Evolutionary conservation across 2,113 vertebrate species (phyloP).

Genomic region (Myiozetetes cayanensis): DNA sequence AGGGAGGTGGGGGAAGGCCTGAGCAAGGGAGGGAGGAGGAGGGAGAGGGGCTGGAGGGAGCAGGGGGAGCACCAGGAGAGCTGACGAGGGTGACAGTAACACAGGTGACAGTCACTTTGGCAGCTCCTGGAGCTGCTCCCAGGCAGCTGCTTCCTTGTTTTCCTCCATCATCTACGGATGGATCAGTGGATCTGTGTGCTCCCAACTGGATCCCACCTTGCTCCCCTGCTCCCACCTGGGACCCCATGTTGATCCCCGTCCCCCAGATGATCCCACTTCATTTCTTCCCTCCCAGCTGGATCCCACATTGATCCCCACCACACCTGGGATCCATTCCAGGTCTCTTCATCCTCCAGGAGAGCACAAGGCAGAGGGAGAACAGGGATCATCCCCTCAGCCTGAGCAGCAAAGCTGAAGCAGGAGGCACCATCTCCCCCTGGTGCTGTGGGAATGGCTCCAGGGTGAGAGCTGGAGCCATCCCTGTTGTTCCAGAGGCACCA

Average conservation of each 20-base stretch:
- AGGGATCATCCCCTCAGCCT: background rate
- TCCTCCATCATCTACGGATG: rapidly evolving
- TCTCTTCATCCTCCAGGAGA: background rate
- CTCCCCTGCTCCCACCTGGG: background rate
- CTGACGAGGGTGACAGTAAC: background rate
- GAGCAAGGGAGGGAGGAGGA: background rate
- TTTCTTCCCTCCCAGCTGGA: no score
- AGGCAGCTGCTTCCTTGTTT: background rate
- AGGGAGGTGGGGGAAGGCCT: background rate
- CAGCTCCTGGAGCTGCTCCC: background rate
- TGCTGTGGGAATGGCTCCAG: rapidly evolving
- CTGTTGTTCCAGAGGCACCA: background rate
- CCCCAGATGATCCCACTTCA: background rate
- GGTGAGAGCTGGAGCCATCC: background rate
- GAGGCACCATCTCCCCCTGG: background rate
- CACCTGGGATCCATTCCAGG: background rate
- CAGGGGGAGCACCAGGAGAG: background rate
- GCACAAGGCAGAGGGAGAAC: background rate
- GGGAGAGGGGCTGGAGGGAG: background rate
- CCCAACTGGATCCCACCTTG: background rate
- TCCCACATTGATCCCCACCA: background rate
- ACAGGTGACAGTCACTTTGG: background rate
- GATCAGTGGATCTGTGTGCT: rapidly evolving
- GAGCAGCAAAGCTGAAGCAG: rapidly evolving
- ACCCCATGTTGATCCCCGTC: rapidly evolving